Evolutionary conservation across 2,797 vertebrate species (phyloP), one percentile per base, ranked within the genome.

Genomic region (Myotis planiceps): DNA sequence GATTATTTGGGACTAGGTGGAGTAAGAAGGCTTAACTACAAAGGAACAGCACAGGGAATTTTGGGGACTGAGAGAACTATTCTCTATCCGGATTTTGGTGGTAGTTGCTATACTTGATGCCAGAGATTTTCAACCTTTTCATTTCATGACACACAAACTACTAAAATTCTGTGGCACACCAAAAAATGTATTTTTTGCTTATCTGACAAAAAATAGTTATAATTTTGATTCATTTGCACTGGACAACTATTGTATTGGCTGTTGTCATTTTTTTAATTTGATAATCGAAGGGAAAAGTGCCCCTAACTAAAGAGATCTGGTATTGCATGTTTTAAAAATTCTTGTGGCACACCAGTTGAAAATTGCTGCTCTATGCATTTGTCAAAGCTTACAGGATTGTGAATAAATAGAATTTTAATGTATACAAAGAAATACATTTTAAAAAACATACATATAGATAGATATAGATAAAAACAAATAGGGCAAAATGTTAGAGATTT

Each of bases 81-180:
- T 88, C 32, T 80, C n/a, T 75, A n/a, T 53, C 42, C 4, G 58
- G 29, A 53, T 96, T 85, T 92, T 81, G 60, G 32, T 92, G 69
- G 6, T 60, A 12, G 5, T 86, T 81, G 8, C 29, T 37, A 53
- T 55, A 83, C 32, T 71, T 12, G 27, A 6, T 71, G 23, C 68
- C 68, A 71, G 37, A 27, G 12, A 42, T 76, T 76, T 76, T 51
- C n/a, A 34, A 4, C n/a, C 47, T 76, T 76, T 51, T 51, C 19
- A 76, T 76, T 7, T 34, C 47, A 75, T 4, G 19, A 34, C n/a
- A 76, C 47, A 75, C 9, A 32, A 51, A 34, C 3, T 76, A 51
- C 47, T 49, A 51, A 51, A 51, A 76, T 76, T 34, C 74, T 51
- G 12, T 2, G 3, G 19, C n/a, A 51, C 10, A 51, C 74, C 39